Conservation (phyloP, 2,888 invertebrate genomes). For the Hoplodrina blanda region DNA sequence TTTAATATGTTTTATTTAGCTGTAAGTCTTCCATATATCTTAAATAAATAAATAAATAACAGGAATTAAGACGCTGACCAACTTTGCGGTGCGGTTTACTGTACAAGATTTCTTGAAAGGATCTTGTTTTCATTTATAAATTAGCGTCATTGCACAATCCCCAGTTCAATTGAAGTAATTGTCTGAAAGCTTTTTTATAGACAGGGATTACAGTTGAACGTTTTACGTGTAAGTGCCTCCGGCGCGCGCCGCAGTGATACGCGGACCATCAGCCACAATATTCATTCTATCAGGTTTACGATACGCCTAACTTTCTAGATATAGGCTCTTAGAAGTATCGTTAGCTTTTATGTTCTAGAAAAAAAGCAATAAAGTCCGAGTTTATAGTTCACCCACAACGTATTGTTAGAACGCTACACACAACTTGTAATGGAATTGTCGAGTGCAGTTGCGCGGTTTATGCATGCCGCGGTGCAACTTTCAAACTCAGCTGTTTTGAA, state of each 20-base stretch:
- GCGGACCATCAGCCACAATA: constrained; percentile 4
- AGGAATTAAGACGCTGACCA: no score
- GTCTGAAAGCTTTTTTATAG: constrained; percentile 51
- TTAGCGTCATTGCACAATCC: constrained; percentile 29
- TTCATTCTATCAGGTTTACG: constrained; percentile 37
- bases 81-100: background rate
- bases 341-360: constrained; percentile 42
- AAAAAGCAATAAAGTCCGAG: constrained; percentile 59
- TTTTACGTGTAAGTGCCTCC: constrained; percentile 26
- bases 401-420: constrained; percentile 44
- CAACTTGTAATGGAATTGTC: constrained; percentile 65
- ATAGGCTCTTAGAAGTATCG: constrained; percentile 36
- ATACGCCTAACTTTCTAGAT: constrained; percentile 43
- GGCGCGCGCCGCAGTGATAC: background rate
- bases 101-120: background rate
- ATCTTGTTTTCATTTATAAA: constrained; percentile 12
- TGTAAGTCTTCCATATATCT: no score
- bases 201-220: constrained; percentile 23
- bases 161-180: constrained; percentile 24
- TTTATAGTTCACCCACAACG: constrained; percentile 53
- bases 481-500: constrained; percentile 57
- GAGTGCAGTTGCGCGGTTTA: constrained; percentile 59
- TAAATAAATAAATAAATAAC: no score
- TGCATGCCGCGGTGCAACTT: constrained; percentile 64
- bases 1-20: no score